Base-by-base conservation (phyloP, 2,888 invertebrate genomes). In the Embidobia sp. region DNA sequence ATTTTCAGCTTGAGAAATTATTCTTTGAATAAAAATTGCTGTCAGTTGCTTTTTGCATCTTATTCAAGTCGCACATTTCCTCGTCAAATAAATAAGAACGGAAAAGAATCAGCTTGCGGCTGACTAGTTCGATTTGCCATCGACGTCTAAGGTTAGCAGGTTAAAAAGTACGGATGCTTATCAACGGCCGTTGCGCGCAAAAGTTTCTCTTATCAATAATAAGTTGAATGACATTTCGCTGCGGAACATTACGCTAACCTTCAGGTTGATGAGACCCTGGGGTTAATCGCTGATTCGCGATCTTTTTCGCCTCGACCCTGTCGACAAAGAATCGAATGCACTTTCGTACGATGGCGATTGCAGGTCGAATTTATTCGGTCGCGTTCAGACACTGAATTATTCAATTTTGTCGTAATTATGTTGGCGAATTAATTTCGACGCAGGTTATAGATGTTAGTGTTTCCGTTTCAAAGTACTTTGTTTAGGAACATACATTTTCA, bases 171-270 rank as follows among this genome's bases (percentile, higher is more conserved):
- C 35, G 35, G 51, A 55, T 49, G 42, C 48, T 63, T 63, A 72
- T 72, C 63, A 11, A 19, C 27, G 16, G 19, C 19, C 26, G 37
- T 49, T 16, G 55, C 4, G 18, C 42, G 35, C 35, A 27, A 48
- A 72, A 63, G 13, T 55, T 63, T 63, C 55, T 44, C 49, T 72
- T 72, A 72, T 57, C 72, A 63, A 63, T 64, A 55, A 55, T 57
- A 55, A 46, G 63, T 72, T 72, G 55, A 46, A 29, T 37, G 46
- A 31, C 40, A 22, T 63, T 33, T 26, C 27, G 29, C 29, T 44
- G 35, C 44, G 19, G 55, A 29, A 11, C 48, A 57, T 67, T 29
- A 46, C 27, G 35, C 8, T 44, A 61, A 61, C 46, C 49, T 53
- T 51, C 42, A 19, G 18, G 29, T 11, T 59, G 59, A 70, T 55